phyloP scores from a whole-genome alignment of 2,113 vertebrate genomes.

The Orycteropus afer region DNA sequence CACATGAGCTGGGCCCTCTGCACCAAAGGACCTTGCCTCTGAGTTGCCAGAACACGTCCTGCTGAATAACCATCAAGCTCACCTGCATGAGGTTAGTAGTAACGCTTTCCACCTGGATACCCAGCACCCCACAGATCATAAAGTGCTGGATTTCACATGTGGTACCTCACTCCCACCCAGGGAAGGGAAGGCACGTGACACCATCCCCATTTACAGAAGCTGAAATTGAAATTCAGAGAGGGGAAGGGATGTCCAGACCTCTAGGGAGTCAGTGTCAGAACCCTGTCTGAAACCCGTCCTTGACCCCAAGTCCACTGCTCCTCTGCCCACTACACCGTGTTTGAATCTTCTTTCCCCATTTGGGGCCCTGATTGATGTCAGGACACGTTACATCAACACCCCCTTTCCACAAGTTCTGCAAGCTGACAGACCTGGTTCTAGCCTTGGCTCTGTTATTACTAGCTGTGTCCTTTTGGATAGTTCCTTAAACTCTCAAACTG shows the following conservation, averaged over 20 bases:
- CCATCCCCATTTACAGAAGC: background rate
- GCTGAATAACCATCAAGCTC: background rate
- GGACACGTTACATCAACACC: background rate
- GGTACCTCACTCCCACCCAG: background rate
- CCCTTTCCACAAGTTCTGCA: background rate
- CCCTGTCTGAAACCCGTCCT: background rate
- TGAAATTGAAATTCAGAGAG: background rate
- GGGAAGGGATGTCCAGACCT: background rate
- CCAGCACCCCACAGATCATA: background rate
- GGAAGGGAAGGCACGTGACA: background rate
- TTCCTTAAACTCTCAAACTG: background rate
- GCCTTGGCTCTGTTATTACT: background rate
- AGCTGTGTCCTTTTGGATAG: background rate
- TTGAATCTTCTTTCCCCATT: background rate
- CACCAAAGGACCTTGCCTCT: background rate
- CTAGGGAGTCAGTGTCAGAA: background rate
- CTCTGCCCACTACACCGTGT: background rate
- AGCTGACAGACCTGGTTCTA: background rate
- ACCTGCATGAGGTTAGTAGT: background rate
- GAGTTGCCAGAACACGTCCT: background rate
- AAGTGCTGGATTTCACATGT: background rate
- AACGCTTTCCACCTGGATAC: background rate
- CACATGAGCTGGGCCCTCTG: background rate
- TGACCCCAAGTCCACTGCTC: background rate
- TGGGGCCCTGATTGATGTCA: background rate